phyloP scores from a whole-genome alignment of 1,140 invertebrate species.

The Dendroctonus valens region DNA sequence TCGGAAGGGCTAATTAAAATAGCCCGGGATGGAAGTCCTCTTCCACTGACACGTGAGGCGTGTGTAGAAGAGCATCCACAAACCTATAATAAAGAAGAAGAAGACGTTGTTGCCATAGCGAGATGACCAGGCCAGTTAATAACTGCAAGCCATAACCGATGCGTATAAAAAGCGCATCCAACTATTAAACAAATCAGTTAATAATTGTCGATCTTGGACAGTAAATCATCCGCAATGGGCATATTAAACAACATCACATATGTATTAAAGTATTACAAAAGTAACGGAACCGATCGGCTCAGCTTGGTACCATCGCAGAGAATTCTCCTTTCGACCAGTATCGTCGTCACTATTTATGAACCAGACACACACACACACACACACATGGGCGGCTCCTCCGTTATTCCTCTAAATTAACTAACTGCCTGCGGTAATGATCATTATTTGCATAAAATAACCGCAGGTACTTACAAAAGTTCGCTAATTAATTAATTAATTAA shows the following conservation, averaged over 20 bases:
- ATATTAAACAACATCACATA: constrained; percentile 20
- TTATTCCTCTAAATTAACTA: not conserved
- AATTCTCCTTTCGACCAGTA: constrained; percentile 8
- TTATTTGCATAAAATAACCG: not conserved
- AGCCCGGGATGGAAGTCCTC: too few species aligned
- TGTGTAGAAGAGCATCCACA: too few species aligned
- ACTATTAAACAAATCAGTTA: too few species aligned
- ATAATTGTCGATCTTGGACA: not conserved
- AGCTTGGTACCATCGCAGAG: constrained; percentile 11
- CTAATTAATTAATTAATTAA: too few species aligned
- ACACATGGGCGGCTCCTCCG: constrained; percentile 10
- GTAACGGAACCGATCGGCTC: constrained; percentile 2
- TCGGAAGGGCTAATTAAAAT: too few species aligned
- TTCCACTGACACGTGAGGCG: too few species aligned
- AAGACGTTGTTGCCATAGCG: too few species aligned
- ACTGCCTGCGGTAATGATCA: not conserved
- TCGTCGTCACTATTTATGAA: constrained; percentile 15
- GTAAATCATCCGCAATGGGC: constrained; percentile 6
- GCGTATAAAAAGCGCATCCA: too few species aligned
- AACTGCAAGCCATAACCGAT: too few species aligned
- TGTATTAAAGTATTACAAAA: constrained; percentile 17
- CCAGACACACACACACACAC: not conserved
- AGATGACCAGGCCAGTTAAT: too few species aligned
- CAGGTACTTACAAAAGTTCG: not conserved
- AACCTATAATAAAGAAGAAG: too few species aligned